Evolutionary conservation across 2,113 vertebrate genomes (phyloP).

Genomic region (Choloepus hoffmanni): DNA sequence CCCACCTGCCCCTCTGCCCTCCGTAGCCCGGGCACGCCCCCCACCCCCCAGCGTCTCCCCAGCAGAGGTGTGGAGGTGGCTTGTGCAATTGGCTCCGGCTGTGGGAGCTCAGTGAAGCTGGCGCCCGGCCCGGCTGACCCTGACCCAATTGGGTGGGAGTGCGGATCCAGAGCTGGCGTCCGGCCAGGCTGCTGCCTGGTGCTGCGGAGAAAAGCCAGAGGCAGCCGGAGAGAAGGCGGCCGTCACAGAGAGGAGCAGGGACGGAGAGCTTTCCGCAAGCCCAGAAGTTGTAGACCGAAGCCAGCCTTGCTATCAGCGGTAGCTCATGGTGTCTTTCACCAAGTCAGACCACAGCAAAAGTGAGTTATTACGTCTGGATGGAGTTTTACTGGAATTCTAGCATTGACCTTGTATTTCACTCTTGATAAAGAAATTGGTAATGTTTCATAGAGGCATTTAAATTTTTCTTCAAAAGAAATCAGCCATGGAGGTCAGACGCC

Average conservation of each 20-base stretch:
- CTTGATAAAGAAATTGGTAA: neutral
- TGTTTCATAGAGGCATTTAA: neutral
- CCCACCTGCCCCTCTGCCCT: neutral
- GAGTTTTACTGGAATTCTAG: neutral
- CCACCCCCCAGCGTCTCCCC: neutral
- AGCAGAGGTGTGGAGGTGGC: neutral
- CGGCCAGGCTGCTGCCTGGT: neutral
- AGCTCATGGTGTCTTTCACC: neutral
- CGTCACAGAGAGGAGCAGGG: neutral
- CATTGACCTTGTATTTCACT: neutral
- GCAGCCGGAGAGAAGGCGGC: neutral
- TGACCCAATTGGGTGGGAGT: neutral
- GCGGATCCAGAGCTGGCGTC: neutral
- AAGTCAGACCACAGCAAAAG: accelerated
- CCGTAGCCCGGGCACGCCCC: neutral
- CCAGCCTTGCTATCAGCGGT: too few relatives aligned
- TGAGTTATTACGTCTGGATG: accelerated
- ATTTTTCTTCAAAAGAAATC: neutral
- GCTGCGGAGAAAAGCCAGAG: neutral
- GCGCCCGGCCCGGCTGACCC: neutral
- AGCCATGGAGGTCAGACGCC: neutral
- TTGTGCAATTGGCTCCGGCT: neutral
- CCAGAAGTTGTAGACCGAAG: too few relatives aligned
- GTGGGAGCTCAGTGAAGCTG: neutral
- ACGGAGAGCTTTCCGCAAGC: neutral